Percentiles rank a stretch among this genome's conserved stretches.
phyloP scores from a whole-genome alignment of 2,888 invertebrate species.

The Rhingia rostrata region DNA sequence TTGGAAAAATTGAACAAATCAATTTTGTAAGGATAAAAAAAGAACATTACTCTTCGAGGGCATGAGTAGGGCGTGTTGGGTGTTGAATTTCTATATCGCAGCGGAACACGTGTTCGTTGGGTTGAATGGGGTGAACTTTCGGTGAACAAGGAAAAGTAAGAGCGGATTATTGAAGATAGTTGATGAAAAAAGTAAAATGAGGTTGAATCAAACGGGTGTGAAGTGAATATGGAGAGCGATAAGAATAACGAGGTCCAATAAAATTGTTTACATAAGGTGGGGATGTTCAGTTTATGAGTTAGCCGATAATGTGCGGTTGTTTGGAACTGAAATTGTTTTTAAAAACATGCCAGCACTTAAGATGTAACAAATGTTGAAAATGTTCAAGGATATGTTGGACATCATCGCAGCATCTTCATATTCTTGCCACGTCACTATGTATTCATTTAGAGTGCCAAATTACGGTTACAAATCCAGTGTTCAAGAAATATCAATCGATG shows the following conservation, averaged over 20 bases:
- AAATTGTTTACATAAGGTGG: constrained; percentile 7
- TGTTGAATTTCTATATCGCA: constrained; percentile 70
- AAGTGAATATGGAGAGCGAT: constrained; percentile 23
- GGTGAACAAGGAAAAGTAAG: constrained; percentile 31
- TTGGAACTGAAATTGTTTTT: not conserved
- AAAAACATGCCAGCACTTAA: too few species aligned
- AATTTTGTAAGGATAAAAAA: constrained; percentile 80
- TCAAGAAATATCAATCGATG: constrained; percentile 52
- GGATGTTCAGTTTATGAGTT: too few species aligned
- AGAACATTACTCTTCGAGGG: constrained; percentile 40
- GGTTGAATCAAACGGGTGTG: constrained; percentile 18
- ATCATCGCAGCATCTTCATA: too few species aligned
- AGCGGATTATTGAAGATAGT: constrained; percentile 24
- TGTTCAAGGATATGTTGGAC: too few species aligned
- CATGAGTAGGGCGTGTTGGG: constrained; percentile 15
- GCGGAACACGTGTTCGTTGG: constrained; percentile 60
- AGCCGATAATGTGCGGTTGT: not conserved
- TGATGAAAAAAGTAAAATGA: not conserved
- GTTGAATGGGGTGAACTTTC: constrained; percentile 29
- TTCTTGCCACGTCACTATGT: constrained; percentile 5
- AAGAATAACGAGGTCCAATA: constrained; percentile 60
- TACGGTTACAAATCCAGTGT: constrained; percentile 18
- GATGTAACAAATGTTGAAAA: too few species aligned
- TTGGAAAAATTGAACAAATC: constrained; percentile 83
- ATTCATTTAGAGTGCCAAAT: constrained; percentile 46